Evolutionary conservation across 2,113 vertebrate genomes (phyloP).

Genomic region (Larimichthys crocea): DNA sequence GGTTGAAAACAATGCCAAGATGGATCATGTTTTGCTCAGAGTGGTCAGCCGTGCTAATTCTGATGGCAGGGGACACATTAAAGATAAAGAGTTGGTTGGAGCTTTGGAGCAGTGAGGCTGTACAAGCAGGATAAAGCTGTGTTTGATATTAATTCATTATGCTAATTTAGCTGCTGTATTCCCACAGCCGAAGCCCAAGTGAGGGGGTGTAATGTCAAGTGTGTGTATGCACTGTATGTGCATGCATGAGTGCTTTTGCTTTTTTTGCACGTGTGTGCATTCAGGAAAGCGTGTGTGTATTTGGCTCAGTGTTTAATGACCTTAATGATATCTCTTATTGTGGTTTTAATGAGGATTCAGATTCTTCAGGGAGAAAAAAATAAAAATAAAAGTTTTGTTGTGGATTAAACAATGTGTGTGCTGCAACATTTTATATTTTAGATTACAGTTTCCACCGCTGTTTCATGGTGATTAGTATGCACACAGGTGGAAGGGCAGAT

Average conservation of each 20-base stretch:
- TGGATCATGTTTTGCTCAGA: constrained; percentile 16
- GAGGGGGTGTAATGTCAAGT: constrained; percentile 24
- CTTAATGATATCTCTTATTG: constrained; percentile 23
- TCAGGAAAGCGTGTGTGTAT: not conserved
- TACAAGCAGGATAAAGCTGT: constrained; percentile 39
- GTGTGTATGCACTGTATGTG: not conserved
- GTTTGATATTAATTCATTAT: constrained; percentile 60
- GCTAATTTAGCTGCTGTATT: constrained; percentile 50
- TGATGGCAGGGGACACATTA: constrained; percentile 51
- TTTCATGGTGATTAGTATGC: constrained; percentile 17
- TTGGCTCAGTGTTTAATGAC: constrained; percentile 12
- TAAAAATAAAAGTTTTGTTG: not conserved
- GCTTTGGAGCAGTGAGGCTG: constrained; percentile 37
- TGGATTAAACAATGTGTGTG: constrained; percentile 26
- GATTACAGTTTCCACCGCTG: constrained; percentile 17
- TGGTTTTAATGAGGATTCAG: constrained; percentile 35
- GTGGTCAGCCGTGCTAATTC: constrained; percentile 44
- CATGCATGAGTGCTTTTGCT: not conserved
- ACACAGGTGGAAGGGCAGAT: constrained; percentile 14
- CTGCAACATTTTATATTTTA: constrained; percentile 6
- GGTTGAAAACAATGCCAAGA: constrained; percentile 30
- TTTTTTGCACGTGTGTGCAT: not conserved
- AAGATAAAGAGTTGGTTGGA: constrained; percentile 38
- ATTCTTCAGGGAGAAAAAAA: constrained; percentile 3
- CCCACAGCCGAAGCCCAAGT: constrained; percentile 26